These are phyloP conservation scores for Poeciliopsis turrubarensis DNA, from an alignment of 2,113 vertebrate species.

Conservation along the genomic window DNA sequence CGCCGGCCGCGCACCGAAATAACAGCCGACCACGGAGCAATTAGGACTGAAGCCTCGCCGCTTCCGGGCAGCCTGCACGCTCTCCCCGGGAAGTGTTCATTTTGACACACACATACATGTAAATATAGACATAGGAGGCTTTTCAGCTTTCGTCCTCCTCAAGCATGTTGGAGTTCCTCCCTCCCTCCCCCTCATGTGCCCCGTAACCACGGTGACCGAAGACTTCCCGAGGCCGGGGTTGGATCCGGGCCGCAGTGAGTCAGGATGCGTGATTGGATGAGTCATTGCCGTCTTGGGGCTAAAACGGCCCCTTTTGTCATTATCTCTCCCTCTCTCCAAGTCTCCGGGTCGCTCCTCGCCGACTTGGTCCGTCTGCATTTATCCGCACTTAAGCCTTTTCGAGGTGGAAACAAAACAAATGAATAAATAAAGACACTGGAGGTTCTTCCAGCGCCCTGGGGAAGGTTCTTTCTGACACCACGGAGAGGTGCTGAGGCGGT, in stretches of 20 bases:
- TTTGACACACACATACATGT: conserved; percentile 40
- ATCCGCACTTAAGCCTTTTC: conserved; percentile 36
- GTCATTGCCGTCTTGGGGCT: conserved; percentile 60
- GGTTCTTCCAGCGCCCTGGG: conserved; percentile 17
- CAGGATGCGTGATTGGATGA: conserved; percentile 62
- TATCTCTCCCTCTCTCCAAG: conserved; percentile 43
- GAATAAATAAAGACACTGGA: conserved; percentile 26
- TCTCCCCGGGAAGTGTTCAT: conserved; percentile 9
- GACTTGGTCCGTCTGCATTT: conserved; percentile 27
- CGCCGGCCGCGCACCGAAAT: conserved; percentile 56
- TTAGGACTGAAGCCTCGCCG: conserved; percentile 51
- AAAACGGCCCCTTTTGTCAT: conserved; percentile 58
- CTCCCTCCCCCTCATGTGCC: conserved; percentile 3
- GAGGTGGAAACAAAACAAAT: conserved; percentile 43
- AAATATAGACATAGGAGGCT: conserved; percentile 36
- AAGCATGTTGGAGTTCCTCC: neutral
- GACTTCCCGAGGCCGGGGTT: conserved; percentile 36
- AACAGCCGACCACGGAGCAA: conserved; percentile 53
- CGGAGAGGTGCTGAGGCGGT: conserved; percentile 37
- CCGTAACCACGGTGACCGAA: conserved; percentile 63
- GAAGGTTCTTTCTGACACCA: conserved; percentile 39
- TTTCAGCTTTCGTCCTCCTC: conserved; percentile 46
- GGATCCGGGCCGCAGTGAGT: conserved; percentile 63
- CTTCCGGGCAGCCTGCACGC: conserved; percentile 41
- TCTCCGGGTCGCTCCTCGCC: neutral